A percentile compares a stretch with the other conserved stretches of the same genome.
These are phyloP conservation scores for Colius striatus DNA, from an alignment of 2,113 vertebrate genomes.

Conservation along the genomic window DNA sequence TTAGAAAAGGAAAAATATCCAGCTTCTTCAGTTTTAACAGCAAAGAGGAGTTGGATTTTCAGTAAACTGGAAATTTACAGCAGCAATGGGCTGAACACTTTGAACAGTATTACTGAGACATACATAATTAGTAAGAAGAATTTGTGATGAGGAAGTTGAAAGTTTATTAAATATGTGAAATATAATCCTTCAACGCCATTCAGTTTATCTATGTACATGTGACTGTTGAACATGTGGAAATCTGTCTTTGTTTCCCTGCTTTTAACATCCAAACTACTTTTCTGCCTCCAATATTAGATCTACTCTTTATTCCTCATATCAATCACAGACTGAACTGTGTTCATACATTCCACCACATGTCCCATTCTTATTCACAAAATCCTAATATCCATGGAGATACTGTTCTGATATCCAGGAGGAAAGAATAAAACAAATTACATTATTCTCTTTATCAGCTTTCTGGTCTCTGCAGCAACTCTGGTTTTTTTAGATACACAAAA, in stretches of 20 bases:
- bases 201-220: accelerated
- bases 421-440: background rate
- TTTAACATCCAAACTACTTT: background rate
- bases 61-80: background rate
- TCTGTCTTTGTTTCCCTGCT: background rate
- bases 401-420: background rate
- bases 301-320: background rate
- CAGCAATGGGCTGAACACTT: background rate
- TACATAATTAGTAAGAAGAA: background rate
- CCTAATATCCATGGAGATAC: background rate
- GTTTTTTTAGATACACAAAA: background rate
- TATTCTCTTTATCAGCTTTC: background rate
- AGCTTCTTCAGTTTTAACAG: background rate
- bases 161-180: background rate
- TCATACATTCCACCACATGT: background rate
- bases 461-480: background rate
- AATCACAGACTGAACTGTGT: background rate
- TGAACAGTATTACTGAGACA: background rate
- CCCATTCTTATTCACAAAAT: background rate
- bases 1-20: background rate
- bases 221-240: background rate
- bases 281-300: background rate
- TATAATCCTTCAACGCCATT: accelerated
- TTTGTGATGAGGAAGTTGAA: background rate
- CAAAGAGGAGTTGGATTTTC: background rate